Evolutionary conservation across 2,888 invertebrate genomes (phyloP), one percentile per base, ranked within the genome.

Genomic region (Amphiduros pacificus): DNA sequence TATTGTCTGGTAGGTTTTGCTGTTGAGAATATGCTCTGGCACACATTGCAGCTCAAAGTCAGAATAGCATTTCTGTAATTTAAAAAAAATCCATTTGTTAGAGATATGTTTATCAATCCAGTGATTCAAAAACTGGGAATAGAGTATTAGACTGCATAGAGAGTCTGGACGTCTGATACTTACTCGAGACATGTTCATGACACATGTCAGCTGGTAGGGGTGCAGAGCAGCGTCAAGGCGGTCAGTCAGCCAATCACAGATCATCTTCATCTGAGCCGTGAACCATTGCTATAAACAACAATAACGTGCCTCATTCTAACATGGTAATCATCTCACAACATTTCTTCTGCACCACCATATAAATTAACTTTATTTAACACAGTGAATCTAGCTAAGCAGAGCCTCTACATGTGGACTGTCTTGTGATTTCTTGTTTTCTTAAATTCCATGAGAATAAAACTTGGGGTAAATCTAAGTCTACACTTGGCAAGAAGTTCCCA

Each of bases 31-130:
- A 82, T 97, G 96, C 79, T 98, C 97, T 84, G 94, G 93, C 50
- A 99, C 96, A 70, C 98, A 98, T 86, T 99, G 98, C 64, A 99
- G 88, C 86, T 98, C 98, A 85, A 98, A 99, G 85, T 99, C 98
- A 53, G 95, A 93, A 86, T 96, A 97, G 83, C 97, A 90, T 91
- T 99, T 99, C 93, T 98, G 85, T 26, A 79, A 74, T 55, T 55
- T 55, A 26, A 44, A 32, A 44, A 24, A 24, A 48, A 61, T 3
- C 20, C 27, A 9, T 14, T 9, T 52, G 20, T 49, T 9, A 49
- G 36, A n/a, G n/a, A n/a, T n/a, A n/a, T n/a, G n/a, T n/a, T n/a
- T n/a, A n/a, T n/a, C n/a, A n/a, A n/a, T n/a, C n/a, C n/a, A n/a
- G n/a, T n/a, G n/a, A n/a, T n/a, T n/a, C n/a, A n/a, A n/a, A n/a